phyloP scores from a whole-genome alignment of 2,888 invertebrate genomes.

The Mamestra brassicae region DNA sequence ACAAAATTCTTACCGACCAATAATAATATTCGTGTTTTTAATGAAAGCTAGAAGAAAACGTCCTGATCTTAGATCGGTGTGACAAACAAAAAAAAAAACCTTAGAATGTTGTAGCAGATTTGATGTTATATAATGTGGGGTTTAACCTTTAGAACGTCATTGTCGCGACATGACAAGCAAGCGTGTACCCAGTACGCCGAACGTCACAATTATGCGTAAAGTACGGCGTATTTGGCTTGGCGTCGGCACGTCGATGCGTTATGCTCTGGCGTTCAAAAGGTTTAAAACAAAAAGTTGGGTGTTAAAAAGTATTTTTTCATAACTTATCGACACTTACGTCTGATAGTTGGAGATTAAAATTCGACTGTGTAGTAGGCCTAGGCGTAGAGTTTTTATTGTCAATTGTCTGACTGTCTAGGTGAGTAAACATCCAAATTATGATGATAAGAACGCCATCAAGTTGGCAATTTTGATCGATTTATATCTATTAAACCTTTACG shows the following conservation, averaged over 20 bases:
- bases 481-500: conserved; percentile 11
- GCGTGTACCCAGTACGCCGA: no score
- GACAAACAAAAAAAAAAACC: conserved; percentile 52
- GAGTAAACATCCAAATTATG: conserved; percentile 35
- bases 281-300: conserved; percentile 41
- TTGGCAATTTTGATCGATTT: conserved; percentile 16
- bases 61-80: conserved; percentile 50
- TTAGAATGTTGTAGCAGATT: conserved; percentile 61
- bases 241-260: no score
- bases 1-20: conserved; percentile 65
- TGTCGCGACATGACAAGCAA: no score
- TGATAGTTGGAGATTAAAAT: conserved; percentile 47
- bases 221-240: no score
- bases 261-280: no score
- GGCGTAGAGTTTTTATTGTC: conserved; percentile 62
- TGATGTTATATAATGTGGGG: conserved; percentile 56
- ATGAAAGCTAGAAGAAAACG: conserved; percentile 51
- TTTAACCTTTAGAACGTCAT: conserved; percentile 4
- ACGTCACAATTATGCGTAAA: no score
- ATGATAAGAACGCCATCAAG: conserved; percentile 23
- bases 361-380: conserved; percentile 62
- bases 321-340: conserved; percentile 58
- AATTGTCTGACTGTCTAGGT: conserved; percentile 59
- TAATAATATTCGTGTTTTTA: conserved; percentile 59
- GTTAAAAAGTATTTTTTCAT: conserved; percentile 63